Percentiles rank a stretch among this genome's conserved stretches.
Evolutionary conservation across 2,888 invertebrate species (phyloP).

Genomic region (Antitype chi): DNA sequence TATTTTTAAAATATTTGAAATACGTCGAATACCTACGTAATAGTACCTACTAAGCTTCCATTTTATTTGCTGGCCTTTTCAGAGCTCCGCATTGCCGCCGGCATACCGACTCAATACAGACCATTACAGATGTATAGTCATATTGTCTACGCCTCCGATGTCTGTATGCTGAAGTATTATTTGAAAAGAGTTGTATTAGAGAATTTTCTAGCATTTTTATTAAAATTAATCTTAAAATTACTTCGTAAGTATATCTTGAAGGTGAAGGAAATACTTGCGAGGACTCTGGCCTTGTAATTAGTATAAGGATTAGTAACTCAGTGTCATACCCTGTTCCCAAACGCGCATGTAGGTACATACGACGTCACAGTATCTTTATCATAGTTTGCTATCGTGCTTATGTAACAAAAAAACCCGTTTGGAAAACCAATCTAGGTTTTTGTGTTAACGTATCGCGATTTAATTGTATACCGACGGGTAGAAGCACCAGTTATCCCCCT

Average conservation of each 20-base stretch:
- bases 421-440: constrained; percentile 37
- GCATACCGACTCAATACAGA: constrained; percentile 13
- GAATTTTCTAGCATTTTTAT: background rate
- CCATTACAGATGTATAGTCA: constrained; percentile 18
- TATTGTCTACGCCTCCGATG: background rate
- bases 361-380: no score
- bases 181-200: background rate
- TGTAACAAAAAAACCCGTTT: background rate
- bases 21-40: constrained; percentile 12
- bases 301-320: background rate
- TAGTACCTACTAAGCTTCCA: background rate
- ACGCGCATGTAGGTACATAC: background rate
- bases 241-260: no score
- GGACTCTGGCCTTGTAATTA: no score
- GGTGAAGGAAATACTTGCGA: no score
- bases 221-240: background rate
- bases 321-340: background rate
- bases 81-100: constrained; percentile 21
- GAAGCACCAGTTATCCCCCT: constrained; percentile 30
- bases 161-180: background rate
- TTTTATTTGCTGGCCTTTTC: constrained; percentile 21
- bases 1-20: constrained; percentile 10
- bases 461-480: constrained; percentile 36
- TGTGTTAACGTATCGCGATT: constrained; percentile 46
- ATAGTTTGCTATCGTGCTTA: background rate